A percentile compares a stretch with the other conserved stretches of the same genome.
Evolutionary conservation across 2,888 invertebrate species (phyloP).

Genomic region (Sesamia inferens): DNA sequence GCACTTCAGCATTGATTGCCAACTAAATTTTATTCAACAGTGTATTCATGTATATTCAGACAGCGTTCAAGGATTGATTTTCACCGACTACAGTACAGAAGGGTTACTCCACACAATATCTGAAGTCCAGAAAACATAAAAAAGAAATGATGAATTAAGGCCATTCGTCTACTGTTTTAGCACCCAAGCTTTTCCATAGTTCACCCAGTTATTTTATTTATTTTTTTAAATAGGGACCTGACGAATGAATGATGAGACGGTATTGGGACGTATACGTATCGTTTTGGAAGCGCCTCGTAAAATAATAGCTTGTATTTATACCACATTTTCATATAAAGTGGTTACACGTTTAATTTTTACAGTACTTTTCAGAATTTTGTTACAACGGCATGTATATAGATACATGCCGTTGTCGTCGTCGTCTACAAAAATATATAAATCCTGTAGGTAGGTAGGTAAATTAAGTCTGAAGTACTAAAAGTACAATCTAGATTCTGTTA

Average conservation of each 20-base stretch:
- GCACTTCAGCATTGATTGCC: conserved; percentile 44
- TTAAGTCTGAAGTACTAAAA: conserved; percentile 6
- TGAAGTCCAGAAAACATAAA: too few species aligned
- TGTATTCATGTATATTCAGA: conserved; percentile 55
- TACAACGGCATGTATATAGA: neutral
- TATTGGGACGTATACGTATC: conserved; percentile 26
- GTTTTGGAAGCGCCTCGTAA: conserved; percentile 43
- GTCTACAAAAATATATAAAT: too few species aligned
- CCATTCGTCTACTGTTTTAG: neutral
- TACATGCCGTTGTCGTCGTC: too few species aligned
- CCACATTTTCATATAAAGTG: conserved; percentile 41
- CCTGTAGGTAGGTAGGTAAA: too few species aligned
- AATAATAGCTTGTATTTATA: conserved; percentile 31
- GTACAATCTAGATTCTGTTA: conserved; percentile 18
- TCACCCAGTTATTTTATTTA: conserved; percentile 1
- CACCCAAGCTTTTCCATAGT: conserved; percentile 10
- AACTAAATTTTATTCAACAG: conserved; percentile 46
- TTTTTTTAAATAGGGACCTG: too few species aligned
- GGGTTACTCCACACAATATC: neutral
- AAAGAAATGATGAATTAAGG: neutral
- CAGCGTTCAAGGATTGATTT: conserved; percentile 23
- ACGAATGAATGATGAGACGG: too few species aligned
- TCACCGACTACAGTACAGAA: conserved; percentile 20
- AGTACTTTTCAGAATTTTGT: conserved; percentile 26
- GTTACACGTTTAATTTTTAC: conserved; percentile 32